Conservation (phyloP, 2,888 invertebrate genomes). For the Clusia tigrina region DNA sequence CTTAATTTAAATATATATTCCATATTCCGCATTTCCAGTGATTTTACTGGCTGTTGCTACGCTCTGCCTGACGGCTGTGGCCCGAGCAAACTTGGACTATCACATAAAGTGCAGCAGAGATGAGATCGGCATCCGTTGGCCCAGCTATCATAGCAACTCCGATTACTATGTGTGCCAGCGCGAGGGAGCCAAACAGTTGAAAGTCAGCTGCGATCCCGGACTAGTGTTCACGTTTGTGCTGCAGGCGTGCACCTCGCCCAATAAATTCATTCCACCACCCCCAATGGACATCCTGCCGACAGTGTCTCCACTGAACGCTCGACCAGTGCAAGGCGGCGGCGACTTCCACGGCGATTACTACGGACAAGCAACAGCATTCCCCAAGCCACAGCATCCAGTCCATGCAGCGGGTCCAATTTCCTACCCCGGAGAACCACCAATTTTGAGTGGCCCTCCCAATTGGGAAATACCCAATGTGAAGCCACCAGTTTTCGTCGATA, state of each 20-base stretch:
- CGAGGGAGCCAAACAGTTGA: constrained; percentile 43
- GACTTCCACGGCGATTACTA: constrained; percentile 22
- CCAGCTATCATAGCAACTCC: constrained; percentile 56
- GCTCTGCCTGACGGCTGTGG: constrained; percentile 45
- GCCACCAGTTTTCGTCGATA: constrained; percentile 23
- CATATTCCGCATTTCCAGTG: constrained; percentile 30
- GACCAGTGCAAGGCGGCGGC: constrained; percentile 18
- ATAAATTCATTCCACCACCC: constrained; percentile 55
- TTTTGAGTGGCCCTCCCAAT: background rate
- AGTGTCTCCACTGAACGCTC: constrained; percentile 38
- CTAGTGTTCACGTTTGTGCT: constrained; percentile 57
- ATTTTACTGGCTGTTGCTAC: constrained; percentile 46
- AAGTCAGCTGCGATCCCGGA: constrained; percentile 51
- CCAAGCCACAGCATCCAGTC: constrained; percentile 13
- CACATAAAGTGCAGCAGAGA: constrained; percentile 49
- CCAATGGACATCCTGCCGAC: constrained; percentile 50
- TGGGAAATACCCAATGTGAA: background rate
- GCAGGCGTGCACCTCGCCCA: constrained; percentile 53
- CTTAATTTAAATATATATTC: constrained; percentile 8
- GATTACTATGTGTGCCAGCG: constrained; percentile 54
- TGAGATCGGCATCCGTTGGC: constrained; percentile 60
- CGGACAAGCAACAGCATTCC: constrained; percentile 20
- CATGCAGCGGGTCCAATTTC: background rate
- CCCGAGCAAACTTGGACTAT: constrained; percentile 48
- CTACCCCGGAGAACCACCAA: constrained; percentile 15